Percentiles rank a stretch among this genome's conserved stretches.
Evolutionary conservation across 2,888 invertebrate genomes (phyloP).

Genomic region (Cepaea hortensis): DNA sequence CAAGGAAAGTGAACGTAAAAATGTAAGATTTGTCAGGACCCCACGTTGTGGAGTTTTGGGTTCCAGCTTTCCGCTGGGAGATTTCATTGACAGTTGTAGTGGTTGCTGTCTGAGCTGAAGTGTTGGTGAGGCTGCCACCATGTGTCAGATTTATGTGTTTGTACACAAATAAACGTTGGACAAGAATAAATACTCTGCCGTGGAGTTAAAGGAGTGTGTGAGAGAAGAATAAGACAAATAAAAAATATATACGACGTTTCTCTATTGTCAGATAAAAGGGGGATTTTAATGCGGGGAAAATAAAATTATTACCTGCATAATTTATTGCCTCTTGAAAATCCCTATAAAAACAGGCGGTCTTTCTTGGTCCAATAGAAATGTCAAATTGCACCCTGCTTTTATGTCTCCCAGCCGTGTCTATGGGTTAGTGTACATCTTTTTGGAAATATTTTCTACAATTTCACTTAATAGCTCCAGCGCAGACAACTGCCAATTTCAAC

Average conservation of each 20-base stretch:
- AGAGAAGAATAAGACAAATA: conserved; percentile 34
- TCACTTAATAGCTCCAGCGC: conserved; percentile 15
- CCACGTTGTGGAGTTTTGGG: not conserved
- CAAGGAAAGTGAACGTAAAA: too few species aligned
- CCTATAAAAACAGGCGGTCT: conserved; percentile 24
- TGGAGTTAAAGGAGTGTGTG: not conserved
- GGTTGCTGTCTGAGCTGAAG: not conserved
- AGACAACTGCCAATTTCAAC: conserved; percentile 19
- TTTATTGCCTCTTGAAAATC: conserved; percentile 6
- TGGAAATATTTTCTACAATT: conserved; percentile 22
- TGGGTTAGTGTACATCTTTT: conserved; percentile 6
- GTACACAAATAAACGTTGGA: conserved; percentile 9
- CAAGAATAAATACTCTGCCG: conserved; percentile 4
- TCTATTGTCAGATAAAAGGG: not conserved
- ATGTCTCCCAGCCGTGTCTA: not conserved
- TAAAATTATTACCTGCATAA: conserved; percentile 7
- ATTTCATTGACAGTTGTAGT: not conserved
- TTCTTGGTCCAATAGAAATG: conserved; percentile 18
- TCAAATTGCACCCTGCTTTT: not conserved
- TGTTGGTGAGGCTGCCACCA: conserved; percentile 9
- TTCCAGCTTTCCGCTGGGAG: not conserved
- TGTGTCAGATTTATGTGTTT: conserved; percentile 23
- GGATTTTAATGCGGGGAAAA: not conserved
- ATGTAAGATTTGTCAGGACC: too few species aligned
- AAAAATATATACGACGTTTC: not conserved